Evolutionary conservation across 1,140 invertebrate genomes (phyloP), one percentile per base, ranked within the genome.

Genomic region (Drosophila insularis): DNA sequence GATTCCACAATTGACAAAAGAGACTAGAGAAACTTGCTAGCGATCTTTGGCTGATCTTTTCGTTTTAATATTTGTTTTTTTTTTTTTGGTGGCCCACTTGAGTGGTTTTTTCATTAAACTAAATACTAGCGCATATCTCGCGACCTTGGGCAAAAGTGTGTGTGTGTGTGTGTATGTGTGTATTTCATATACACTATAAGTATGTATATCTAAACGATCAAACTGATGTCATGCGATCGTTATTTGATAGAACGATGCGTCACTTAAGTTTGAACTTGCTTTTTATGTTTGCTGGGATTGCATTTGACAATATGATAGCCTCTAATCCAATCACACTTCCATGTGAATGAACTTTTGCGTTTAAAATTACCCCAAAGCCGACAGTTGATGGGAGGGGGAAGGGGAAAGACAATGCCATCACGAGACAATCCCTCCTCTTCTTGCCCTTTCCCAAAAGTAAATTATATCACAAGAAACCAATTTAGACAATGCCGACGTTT

Each of bases 321-420:
- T 23, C 65, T 59, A 19, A 69, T 35, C 31, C 31, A 61, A 66
- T 35, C 40, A n/a, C 60, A 19, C 23, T 37, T 32, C n/a, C 62
- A 78, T 66, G 82, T 86, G 82, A 86, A 86, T 82, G 82, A 86
- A 87, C 82, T 82, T 72, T 63, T 40, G 32, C 54, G 67, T 64
- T 61, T 80, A 79, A 77, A 81, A 79, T 79, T 82, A 87, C 71
- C 69, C 60, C 64, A 67, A 19, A 39, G 35, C 11, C 13, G 13
- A 27, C 1, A 21, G 43, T 11, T 6, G 4, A 27, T 27, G 27
- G 27, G 27, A 5, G 27, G 5, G 1, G 32, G 32, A 5, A 31
- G 43, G 46, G 11, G 14, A 14, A 55, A 56, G 40, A 61, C 63
- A 55, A 40, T 62, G 61, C 43, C 46, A 46, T 61, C 43, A 50